These are phyloP conservation scores for Neodiprion lecontei DNA, from an alignment of 1,140 invertebrate species.

Conservation along the genomic window DNA sequence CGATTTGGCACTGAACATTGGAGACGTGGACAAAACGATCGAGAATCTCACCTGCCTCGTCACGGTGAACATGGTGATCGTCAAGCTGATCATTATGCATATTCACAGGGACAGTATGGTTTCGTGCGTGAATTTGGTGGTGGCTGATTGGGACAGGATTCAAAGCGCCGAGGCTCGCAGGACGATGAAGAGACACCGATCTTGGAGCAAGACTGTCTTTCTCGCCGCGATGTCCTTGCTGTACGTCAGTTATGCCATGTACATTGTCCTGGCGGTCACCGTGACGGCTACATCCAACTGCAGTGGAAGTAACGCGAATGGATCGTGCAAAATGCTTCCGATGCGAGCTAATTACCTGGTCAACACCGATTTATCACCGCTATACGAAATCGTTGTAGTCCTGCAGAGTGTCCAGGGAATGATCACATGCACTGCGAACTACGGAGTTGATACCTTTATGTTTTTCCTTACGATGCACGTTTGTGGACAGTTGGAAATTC, in stretches of 20 bases:
- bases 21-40: not conserved
- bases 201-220: slow-evolving; percentile 27
- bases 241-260: slow-evolving; percentile 22
- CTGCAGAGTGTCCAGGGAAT: slow-evolving; percentile 26
- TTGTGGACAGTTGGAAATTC: slow-evolving; percentile 30
- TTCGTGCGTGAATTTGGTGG: slow-evolving; percentile 23
- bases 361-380: slow-evolving; percentile 10
- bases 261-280: slow-evolving; percentile 28
- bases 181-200: slow-evolving; percentile 29
- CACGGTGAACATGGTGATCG: not conserved
- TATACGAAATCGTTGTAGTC: slow-evolving; percentile 26
- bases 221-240: slow-evolving; percentile 21
- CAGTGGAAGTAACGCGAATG: not conserved
- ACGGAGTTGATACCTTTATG: slow-evolving; percentile 39
- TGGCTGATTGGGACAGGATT: slow-evolving; percentile 26
- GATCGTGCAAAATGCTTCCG: slow-evolving; percentile 22
- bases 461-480: slow-evolving; percentile 35
- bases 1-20: not conserved
- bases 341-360: slow-evolving; percentile 28
- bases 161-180: slow-evolving; percentile 17
- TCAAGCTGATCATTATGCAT: slow-evolving; percentile 1
- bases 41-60: not conserved
- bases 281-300: slow-evolving; percentile 25
- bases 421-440: slow-evolving; percentile 28
- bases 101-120: slow-evolving; percentile 4